These are phyloP conservation scores for Alfaro cultratus DNA, from an alignment of 2,797 vertebrate species.

Conservation along the genomic window DNA sequence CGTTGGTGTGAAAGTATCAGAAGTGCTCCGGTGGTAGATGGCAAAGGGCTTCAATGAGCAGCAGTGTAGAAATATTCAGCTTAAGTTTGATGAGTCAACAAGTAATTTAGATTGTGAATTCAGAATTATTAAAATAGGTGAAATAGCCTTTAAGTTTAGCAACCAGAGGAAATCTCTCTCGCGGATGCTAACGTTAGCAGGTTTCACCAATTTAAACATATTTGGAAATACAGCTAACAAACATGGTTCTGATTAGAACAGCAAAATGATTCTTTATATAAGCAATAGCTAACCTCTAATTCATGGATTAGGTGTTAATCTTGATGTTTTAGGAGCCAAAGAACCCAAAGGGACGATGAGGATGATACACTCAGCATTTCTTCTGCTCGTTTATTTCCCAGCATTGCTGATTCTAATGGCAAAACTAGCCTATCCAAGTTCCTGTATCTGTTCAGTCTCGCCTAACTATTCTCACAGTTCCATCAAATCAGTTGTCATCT, in stretches of 20 bases:
- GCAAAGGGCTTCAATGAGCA: neutral
- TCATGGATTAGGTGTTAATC: neutral
- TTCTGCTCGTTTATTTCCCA: neutral
- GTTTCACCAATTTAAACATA: neutral
- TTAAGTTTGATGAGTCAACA: neutral
- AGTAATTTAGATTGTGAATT: neutral
- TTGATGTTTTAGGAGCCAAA: neutral
- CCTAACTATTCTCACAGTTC: neutral
- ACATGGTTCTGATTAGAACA: neutral
- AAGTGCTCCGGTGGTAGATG: neutral
- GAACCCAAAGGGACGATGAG: neutral
- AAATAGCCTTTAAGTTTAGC: neutral
- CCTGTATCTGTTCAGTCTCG: neutral
- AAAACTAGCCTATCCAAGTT: neutral
- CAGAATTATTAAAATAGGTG: neutral
- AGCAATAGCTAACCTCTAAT: neutral
- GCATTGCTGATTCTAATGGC: neutral
- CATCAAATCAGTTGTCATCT: neutral
- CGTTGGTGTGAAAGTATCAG: neutral
- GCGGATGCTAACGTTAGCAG: neutral
- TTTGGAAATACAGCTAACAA: neutral
- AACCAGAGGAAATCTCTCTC: neutral
- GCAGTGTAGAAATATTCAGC: neutral
- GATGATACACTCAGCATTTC: neutral
- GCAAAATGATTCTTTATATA: neutral